Evolutionary conservation across 2,888 invertebrate species (phyloP), one percentile per base, ranked within the genome.

Genomic region (Mythimna impura): DNA sequence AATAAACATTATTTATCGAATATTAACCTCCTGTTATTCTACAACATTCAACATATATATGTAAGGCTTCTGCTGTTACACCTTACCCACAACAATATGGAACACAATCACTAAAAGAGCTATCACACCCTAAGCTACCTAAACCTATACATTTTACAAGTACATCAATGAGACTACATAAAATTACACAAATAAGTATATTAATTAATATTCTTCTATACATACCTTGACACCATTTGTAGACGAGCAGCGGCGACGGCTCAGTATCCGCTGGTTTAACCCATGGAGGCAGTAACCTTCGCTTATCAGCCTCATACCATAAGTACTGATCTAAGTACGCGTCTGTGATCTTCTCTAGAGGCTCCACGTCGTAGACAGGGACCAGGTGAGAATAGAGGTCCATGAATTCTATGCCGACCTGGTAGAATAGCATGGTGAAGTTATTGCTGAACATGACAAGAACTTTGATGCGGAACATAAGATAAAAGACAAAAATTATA

Each of bases 401-500:
- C 99, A 99, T 99, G 94, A 99, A 99, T 94, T 99, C 99, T 89
- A 99, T 99, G 60, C 99, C 99, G 73, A 99, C 98, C 98, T 98
- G 81, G 43, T 66, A 9, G 34, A 30, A 66, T 22, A 30, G 8
- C 1, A 52, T 36, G 9, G n/a, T 54, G 17, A 54, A 73, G 22
- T 36, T 12, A 47, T 3, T 55, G 25, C 2, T 20, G 14, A 14
- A 34, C 6, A 25, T 14, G 3, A 20, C 3, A 22, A 47, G 1
- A 62, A 61, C 14, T 14, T 14, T 12, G 12, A 10, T 40, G 40
- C 40, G 1, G 40, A 10, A 36, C 34, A 34, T 34, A 34, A 10
- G 10, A 10, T 8, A 10, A 40, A 40, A 40, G 2, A 47, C 17
- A 17, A 17, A 47, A 47, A 47, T 47, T 14, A 17, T 43, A 12